Evolutionary conservation across 2,797 vertebrate species (phyloP), one percentile per base, ranked within the genome.

Genomic region (Avahi laniger): DNA sequence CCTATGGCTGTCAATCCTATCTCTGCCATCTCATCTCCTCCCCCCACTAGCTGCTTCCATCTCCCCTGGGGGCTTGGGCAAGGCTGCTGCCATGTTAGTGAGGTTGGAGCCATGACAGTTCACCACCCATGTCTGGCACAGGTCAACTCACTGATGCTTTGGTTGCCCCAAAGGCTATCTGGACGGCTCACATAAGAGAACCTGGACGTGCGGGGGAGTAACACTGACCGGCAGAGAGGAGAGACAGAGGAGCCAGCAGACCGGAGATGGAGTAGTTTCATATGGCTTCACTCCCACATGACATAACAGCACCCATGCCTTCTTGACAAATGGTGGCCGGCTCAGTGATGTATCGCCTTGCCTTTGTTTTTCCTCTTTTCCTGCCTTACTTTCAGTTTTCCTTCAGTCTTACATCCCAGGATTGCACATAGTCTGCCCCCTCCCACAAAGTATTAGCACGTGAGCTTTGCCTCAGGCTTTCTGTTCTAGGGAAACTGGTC

Each of bases 71-170:
- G 57, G 33, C n/a, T 50, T 54, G 48, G 41, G 38, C 28, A 84
- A 93, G 63, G 11, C 35, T 2, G 0, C 22, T 0, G 0, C n/a
- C n/a, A 33, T 6, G 33, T 2, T 41, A 38, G 28, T 6, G 54
- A 48, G 20, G 14, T 52, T 61, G 41, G 22, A 26, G 30, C 15
- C 69, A 33, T 43, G 48, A 33, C 8, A 33, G 9, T 50, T 76
- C 33, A 26, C 38, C 13, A 63, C n/a, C 14, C 26, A 61, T 41
- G 2, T 91, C 67, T 48, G 9, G 9, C 26, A 75, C 89, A 26
- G 20, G 13, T 79, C 87, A 65, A 52, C 11, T 33, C 35, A 15
- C 0, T 2, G 48, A 61, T 5, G n/a, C 26, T 35, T 38, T 92
- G 52, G 18, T 73, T 94, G 81, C 63, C 54, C 73, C 28, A 28